phyloP scores from a whole-genome alignment of 2,113 vertebrate genomes.

The Sigmodon hispidus region DNA sequence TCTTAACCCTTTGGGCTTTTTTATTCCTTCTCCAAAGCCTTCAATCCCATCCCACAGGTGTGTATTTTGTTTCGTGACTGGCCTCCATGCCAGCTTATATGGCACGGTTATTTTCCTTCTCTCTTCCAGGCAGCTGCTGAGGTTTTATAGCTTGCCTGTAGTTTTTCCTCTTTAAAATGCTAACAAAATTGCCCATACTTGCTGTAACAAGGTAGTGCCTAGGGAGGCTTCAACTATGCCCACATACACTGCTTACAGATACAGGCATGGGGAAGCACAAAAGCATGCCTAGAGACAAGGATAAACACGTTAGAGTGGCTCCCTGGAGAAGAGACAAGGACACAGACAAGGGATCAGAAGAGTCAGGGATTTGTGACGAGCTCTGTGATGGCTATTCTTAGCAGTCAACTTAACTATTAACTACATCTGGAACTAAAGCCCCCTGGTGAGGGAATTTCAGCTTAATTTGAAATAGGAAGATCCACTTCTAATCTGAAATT shows the following conservation, averaged over 20 bases:
- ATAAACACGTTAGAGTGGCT: not conserved
- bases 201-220: rapidly evolving
- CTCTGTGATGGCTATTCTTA: not conserved
- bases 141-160: not conserved
- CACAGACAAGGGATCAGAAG: not conserved
- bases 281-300: rapidly evolving
- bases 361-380: rapidly evolving
- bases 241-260: not conserved
- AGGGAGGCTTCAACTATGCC: not conserved
- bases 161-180: not conserved
- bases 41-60: not conserved
- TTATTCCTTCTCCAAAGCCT: not conserved
- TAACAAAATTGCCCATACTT: not conserved
- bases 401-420: not conserved
- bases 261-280: rapidly evolving
- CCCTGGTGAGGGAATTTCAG: not conserved
- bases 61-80: not conserved
- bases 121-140: not conserved
- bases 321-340: not conserved
- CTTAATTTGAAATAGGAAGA: not conserved
- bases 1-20: not conserved
- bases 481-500: not conserved
- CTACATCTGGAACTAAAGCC: not conserved
- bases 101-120: not conserved
- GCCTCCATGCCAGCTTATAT: not conserved